These are phyloP conservation scores for Geotrupes spiniger DNA, from an alignment of 2,888 invertebrate genomes.

Conservation along the genomic window DNA sequence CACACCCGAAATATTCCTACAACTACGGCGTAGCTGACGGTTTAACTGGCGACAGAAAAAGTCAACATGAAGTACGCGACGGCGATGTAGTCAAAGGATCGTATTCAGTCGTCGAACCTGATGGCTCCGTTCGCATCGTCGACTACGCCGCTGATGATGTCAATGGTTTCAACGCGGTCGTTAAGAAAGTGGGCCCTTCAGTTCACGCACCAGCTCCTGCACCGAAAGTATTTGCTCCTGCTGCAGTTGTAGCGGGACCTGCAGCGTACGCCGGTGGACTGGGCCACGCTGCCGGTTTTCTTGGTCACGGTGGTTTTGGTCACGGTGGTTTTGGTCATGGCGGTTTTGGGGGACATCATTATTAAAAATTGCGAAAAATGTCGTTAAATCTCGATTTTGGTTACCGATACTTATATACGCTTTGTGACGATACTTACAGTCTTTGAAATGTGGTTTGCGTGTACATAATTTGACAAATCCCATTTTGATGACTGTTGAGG, in stretches of 20 bases:
- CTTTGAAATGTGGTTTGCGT: too few species aligned
- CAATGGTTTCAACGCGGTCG: slow-evolving; percentile 43
- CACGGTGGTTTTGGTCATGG: too few species aligned
- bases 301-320: too few species aligned
- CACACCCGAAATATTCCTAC: slow-evolving; percentile 59
- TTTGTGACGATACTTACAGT: too few species aligned
- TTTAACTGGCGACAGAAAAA: slow-evolving; percentile 60
- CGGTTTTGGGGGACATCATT: too few species aligned
- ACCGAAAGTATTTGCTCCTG: slow-evolving; percentile 14
- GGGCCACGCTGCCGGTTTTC: too few species aligned
- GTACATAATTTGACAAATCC: too few species aligned
- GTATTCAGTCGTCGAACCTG: slow-evolving; percentile 49
- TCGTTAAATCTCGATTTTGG: too few species aligned
- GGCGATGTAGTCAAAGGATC: slow-evolving; percentile 58
- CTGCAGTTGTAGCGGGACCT: slow-evolving; percentile 12
- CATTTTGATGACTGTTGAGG: too few species aligned
- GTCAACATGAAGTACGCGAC: slow-evolving; percentile 60
- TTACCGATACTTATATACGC: too few species aligned
- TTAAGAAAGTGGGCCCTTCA: slow-evolving; percentile 40
- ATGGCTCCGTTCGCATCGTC: slow-evolving; percentile 49
- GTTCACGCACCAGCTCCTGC: slow-evolving; percentile 26
- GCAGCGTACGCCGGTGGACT: slow-evolving; percentile 10
- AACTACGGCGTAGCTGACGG: slow-evolving; percentile 62
- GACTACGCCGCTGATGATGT: slow-evolving; percentile 37
- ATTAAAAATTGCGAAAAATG: too few species aligned